phyloP scores from a whole-genome alignment of 2,888 invertebrate species.

The Pristionchus japonicus region DNA sequence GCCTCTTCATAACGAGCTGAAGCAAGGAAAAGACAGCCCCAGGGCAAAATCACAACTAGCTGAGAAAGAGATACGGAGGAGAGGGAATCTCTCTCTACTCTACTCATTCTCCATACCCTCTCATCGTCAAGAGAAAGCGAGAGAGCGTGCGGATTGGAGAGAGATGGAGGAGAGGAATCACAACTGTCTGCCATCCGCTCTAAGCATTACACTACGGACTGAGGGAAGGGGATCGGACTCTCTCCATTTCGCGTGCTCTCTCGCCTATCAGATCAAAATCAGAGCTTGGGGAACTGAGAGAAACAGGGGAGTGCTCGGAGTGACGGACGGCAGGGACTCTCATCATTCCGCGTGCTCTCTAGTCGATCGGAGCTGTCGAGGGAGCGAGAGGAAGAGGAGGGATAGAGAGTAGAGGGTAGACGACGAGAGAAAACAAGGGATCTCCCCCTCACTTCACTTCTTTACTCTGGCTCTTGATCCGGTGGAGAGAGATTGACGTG shows the following conservation, averaged over 20 bases:
- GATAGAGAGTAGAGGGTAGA: background rate
- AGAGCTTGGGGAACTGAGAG: too few relatives aligned
- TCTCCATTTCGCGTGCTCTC: background rate
- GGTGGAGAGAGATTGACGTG: background rate
- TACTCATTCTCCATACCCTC: background rate
- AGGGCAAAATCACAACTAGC: conserved; percentile 35
- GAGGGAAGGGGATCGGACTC: background rate
- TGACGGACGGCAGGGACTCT: background rate
- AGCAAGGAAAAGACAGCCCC: background rate
- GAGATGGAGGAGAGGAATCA: background rate
- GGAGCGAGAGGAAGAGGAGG: background rate
- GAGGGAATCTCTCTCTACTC: background rate
- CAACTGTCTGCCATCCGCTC: background rate
- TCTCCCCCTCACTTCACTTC: background rate
- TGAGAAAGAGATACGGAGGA: background rate
- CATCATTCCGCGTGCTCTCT: background rate
- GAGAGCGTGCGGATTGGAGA: background rate
- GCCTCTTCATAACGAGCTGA: background rate
- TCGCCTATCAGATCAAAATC: background rate
- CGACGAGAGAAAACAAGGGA: background rate
- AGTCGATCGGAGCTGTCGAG: background rate
- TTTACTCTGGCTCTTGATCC: background rate
- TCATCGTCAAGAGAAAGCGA: background rate
- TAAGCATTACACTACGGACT: conserved; percentile 15
- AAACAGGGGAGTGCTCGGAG: too few relatives aligned